phyloP scores from a whole-genome alignment of 2,888 invertebrate genomes.

The Periphyllus acericola region DNA sequence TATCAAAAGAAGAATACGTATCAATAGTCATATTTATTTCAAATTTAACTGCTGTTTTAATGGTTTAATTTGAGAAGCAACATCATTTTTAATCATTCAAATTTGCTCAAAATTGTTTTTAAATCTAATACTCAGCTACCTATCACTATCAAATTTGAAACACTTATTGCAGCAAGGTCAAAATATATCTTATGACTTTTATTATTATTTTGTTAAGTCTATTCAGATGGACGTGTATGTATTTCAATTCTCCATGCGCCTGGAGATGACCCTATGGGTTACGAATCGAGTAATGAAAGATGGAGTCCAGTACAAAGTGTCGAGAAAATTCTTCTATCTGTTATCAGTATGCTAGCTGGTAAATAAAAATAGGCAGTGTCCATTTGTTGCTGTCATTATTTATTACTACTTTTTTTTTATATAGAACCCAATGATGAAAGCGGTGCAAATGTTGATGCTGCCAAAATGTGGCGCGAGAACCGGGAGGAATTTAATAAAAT shows the following conservation, averaged over 20 bases:
- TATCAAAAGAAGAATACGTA: too few relatives aligned
- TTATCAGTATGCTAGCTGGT: conserved; percentile 97
- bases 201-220: conserved; percentile 72
- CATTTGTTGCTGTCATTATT: neutral
- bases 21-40: too few relatives aligned
- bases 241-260: conserved; percentile 99
- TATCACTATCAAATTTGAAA: neutral
- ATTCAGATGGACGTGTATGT: conserved; percentile 97
- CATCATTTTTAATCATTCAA: too few relatives aligned
- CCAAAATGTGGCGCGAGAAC: conserved; percentile 99
- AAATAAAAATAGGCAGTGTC: conserved; percentile 63
- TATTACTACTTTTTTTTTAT: neutral
- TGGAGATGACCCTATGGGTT: conserved; percentile 99
- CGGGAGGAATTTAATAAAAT: conserved; percentile 91
- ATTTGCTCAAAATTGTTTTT: neutral
- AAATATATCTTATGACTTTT: neutral
- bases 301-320: conserved; percentile 99
- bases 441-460: conserved; percentile 99
- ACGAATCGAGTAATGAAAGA: conserved; percentile 96
- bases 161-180: neutral
- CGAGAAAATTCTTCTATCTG: conserved; percentile 97
- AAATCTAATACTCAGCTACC: neutral
- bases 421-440: conserved; percentile 98
- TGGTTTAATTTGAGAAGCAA: too few relatives aligned
- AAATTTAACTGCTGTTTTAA: too few relatives aligned